Evolutionary conservation across 2,113 vertebrate species (phyloP).

Genomic region (Patagioenas fasciata): DNA sequence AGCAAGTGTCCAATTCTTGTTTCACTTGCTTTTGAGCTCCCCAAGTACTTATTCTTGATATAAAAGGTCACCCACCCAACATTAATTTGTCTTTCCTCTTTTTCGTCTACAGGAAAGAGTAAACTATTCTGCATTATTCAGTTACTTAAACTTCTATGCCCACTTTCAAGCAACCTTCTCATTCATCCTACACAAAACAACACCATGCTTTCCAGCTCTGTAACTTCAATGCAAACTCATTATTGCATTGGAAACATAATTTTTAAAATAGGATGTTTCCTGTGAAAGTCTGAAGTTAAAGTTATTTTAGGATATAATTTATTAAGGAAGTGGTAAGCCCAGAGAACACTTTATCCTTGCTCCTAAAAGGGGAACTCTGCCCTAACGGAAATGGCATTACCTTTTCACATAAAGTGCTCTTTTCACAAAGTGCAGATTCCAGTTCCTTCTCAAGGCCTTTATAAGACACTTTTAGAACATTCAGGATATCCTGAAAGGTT

Average conservation of each 20-base stretch:
- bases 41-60: not conserved
- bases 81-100: not conserved
- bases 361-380: not conserved
- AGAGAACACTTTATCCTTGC: not conserved
- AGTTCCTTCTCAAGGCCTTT: conserved; percentile 68
- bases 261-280: conserved; percentile 16
- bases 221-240: not conserved
- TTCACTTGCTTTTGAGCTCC: not conserved
- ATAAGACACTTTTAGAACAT: conserved; percentile 60
- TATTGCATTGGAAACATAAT: not conserved
- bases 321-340: not conserved
- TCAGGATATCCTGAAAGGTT: conserved; percentile 23
- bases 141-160: not conserved
- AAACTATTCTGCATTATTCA: not conserved
- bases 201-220: not conserved
- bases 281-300: not conserved
- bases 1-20: not conserved
- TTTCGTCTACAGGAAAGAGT: not conserved
- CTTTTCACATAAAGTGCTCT: conserved; percentile 62
- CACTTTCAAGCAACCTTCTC: not conserved
- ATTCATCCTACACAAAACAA: not conserved
- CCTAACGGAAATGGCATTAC: conserved; percentile 50
- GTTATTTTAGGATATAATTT: not conserved
- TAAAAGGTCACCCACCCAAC: not conserved
- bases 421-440: conserved; percentile 49